Evolutionary conservation across 2,888 invertebrate genomes (phyloP).

Genomic region (Eristalinus sepulchralis): DNA sequence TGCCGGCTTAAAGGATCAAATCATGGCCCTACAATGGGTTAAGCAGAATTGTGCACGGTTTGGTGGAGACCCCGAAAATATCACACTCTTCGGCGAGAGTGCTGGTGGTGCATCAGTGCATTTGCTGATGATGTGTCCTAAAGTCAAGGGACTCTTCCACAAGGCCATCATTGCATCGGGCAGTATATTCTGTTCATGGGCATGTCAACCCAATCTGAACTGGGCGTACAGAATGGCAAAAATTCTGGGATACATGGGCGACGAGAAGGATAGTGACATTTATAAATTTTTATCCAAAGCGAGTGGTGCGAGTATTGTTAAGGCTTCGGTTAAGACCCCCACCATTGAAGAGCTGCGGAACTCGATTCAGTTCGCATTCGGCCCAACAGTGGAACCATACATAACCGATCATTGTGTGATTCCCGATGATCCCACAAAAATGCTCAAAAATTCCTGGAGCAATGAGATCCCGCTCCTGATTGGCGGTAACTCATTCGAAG

Average conservation of each 20-base stretch:
- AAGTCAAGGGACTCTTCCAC: conserved; percentile 79
- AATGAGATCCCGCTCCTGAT: conserved; percentile 77
- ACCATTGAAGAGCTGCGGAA: conserved; percentile 59
- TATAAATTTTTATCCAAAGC: conserved; percentile 69
- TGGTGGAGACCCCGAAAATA: conserved; percentile 81
- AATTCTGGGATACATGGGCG: conserved; percentile 73
- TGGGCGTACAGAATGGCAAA: conserved; percentile 75
- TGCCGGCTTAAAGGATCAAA: conserved; percentile 82
- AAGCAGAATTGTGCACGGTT: conserved; percentile 80
- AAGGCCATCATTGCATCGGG: conserved; percentile 78
- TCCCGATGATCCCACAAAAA: conserved; percentile 73
- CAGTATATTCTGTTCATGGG: conserved; percentile 76
- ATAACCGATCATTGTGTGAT: conserved; percentile 77
- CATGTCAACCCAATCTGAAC: conserved; percentile 72
- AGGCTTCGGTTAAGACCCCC: conserved; percentile 59
- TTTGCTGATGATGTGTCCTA: conserved; percentile 80
- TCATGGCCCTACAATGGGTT: conserved; percentile 81
- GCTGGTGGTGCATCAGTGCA: conserved; percentile 82
- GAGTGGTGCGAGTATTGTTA: conserved; percentile 70
- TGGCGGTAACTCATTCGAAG: conserved; percentile 79
- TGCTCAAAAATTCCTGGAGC: conserved; percentile 77
- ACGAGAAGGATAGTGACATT: conserved; percentile 71
- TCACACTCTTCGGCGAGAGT: conserved; percentile 82
- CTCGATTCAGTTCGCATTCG: conserved; percentile 75
- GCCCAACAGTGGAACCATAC: conserved; percentile 79